Evolutionary conservation across 2,888 invertebrate genomes (phyloP).

Genomic region (Cremastobaeus sp.): DNA sequence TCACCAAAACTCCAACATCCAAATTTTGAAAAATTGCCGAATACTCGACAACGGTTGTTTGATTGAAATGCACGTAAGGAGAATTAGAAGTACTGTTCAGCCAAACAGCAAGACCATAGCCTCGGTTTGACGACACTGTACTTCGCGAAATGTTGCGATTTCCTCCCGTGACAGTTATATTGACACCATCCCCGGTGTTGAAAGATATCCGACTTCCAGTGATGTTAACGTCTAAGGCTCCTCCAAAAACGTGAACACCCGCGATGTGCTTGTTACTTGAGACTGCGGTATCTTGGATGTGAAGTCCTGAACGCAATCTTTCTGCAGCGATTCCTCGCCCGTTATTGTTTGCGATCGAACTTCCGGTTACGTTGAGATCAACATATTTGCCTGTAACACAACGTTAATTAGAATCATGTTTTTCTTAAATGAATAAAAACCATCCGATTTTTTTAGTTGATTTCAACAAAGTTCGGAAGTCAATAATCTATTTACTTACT

Average conservation of each 20-base stretch:
- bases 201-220: constrained; percentile 93
- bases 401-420: too few relatives aligned
- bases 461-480: constrained; percentile 1
- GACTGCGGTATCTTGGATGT: constrained; percentile 89
- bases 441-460: too few relatives aligned
- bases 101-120: constrained; percentile 94
- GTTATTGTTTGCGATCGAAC: constrained; percentile 91
- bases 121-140: constrained; percentile 90
- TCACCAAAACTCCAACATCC: constrained; percentile 88
- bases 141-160: constrained; percentile 93
- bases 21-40: constrained; percentile 92
- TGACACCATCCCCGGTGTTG: constrained; percentile 96
- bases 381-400: constrained; percentile 85
- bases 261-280: constrained; percentile 93
- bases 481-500: constrained; percentile 77
- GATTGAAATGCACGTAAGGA: constrained; percentile 89
- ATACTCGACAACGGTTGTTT: constrained; percentile 91
- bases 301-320: constrained; percentile 92
- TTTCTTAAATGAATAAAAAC: too few relatives aligned
- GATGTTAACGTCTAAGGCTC: constrained; percentile 95
- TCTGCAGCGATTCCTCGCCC: constrained; percentile 97
- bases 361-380: constrained; percentile 92
- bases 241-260: constrained; percentile 92
- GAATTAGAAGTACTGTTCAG: constrained; percentile 89
- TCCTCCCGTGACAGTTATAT: constrained; percentile 97